Evolutionary conservation across 2,797 vertebrate species (phyloP).

Genomic region (Psittacula echo): DNA sequence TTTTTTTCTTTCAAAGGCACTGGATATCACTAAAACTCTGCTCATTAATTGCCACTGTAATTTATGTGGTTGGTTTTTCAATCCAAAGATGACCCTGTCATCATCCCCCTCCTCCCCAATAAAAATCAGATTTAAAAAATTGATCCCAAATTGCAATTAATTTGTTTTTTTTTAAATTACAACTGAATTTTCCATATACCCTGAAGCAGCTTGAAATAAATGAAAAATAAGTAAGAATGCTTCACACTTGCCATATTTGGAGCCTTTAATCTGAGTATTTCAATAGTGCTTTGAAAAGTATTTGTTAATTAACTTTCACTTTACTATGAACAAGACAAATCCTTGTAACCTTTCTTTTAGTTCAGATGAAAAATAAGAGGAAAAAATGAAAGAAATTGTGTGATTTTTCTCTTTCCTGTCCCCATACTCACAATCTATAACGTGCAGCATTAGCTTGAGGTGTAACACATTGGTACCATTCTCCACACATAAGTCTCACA

Average conservation of each 20-base stretch:
- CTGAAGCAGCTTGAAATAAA: slow-evolving; percentile 24
- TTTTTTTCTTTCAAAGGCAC: not conserved
- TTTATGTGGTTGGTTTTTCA: not conserved
- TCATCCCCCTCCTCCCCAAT: fast-evolving
- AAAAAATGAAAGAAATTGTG: not conserved
- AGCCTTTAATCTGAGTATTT: slow-evolving; percentile 33
- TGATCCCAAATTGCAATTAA: not conserved
- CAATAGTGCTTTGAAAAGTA: slow-evolving; percentile 12
- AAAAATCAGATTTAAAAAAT: not conserved
- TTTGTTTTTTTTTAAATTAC: not conserved
- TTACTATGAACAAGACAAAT: not conserved
- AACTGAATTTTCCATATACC: not conserved
- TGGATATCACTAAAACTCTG: not conserved
- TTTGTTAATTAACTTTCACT: slow-evolving; percentile 50
- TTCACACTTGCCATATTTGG: slow-evolving; percentile 14
- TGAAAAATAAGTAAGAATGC: slow-evolving; percentile 39
- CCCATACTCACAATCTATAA: not conserved
- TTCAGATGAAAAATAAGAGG: not conserved
- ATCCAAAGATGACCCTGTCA: not conserved
- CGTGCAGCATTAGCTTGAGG: not conserved
- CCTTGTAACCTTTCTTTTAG: not conserved
- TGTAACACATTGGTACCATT: not conserved
- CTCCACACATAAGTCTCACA: not conserved
- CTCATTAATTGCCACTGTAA: not conserved
- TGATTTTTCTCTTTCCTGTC: not conserved